Evolutionary conservation across 1,140 invertebrate species (phyloP).

Genomic region (Rhopalosiphum maidis): DNA sequence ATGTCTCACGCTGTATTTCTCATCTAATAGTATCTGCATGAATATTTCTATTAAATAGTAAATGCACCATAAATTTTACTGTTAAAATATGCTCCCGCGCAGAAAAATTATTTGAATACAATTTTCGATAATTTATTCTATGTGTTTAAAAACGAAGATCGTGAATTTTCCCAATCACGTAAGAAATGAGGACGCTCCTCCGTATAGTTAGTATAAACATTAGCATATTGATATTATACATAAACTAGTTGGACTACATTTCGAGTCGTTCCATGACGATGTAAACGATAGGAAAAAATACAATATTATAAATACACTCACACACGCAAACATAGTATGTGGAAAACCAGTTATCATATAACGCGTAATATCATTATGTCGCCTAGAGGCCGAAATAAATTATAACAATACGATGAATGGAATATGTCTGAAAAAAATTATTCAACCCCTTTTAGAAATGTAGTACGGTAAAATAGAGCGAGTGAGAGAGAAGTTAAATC

Average conservation of each 20-base stretch:
- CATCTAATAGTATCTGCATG: background rate
- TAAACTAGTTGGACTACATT: constrained; percentile 51
- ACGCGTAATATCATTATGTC: constrained; percentile 42
- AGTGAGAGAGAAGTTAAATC: constrained; percentile 14
- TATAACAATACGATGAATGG: constrained; percentile 55
- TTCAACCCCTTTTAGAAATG: constrained; percentile 49
- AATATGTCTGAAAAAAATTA: constrained; percentile 23
- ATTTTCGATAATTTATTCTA: background rate
- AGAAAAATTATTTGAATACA: background rate
- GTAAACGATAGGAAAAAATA: constrained; percentile 20
- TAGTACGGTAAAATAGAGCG: background rate
- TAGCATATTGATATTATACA: background rate
- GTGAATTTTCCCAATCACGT: background rate
- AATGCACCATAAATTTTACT: too few relatives aligned
- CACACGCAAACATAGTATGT: background rate
- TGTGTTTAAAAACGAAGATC: background rate
- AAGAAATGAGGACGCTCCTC: background rate
- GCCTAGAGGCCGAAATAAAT: constrained; percentile 48
- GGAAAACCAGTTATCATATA: constrained; percentile 45
- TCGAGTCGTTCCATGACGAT: background rate
- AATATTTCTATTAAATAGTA: background rate
- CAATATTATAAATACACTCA: background rate
- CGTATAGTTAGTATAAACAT: background rate
- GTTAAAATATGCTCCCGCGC: background rate
- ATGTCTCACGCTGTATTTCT: background rate